Conservation (phyloP, 2,797 vertebrate genomes). For the Eulemur rubriventer region DNA sequence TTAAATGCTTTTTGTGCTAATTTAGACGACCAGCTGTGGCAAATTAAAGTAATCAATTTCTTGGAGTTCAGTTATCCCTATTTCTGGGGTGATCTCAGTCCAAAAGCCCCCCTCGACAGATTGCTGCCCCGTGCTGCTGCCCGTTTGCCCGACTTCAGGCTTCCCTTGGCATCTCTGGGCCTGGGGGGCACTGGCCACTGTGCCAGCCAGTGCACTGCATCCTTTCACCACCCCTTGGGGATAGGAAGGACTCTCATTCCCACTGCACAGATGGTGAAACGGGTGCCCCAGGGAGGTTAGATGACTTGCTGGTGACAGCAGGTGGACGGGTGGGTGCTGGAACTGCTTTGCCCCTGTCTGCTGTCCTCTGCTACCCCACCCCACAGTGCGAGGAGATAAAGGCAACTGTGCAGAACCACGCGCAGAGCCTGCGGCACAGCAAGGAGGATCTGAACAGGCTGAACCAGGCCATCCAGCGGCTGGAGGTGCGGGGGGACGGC, state of each 20-base stretch:
- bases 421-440: neutral
- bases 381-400: slow-evolving; percentile 56
- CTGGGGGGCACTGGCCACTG: too few relatives aligned
- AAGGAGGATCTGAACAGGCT: slow-evolving; percentile 68
- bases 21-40: neutral
- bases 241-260: neutral
- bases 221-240: neutral
- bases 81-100: neutral
- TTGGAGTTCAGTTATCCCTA: neutral
- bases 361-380: rapidly evolving
- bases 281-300: neutral
- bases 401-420: neutral
- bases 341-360: neutral
- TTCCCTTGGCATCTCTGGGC: neutral
- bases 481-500: neutral
- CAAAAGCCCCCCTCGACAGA: neutral
- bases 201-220: neutral
- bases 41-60: neutral
- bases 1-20: neutral
- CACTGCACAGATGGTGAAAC: neutral
- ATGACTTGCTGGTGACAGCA: rapidly evolving
- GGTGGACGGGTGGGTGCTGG: neutral
- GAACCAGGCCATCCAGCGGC: slow-evolving; percentile 63
- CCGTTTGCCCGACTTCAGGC: too few relatives aligned
- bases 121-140: rapidly evolving